Evolutionary conservation across 1,140 invertebrate genomes (phyloP).

Genomic region (Scylla paramamosain): DNA sequence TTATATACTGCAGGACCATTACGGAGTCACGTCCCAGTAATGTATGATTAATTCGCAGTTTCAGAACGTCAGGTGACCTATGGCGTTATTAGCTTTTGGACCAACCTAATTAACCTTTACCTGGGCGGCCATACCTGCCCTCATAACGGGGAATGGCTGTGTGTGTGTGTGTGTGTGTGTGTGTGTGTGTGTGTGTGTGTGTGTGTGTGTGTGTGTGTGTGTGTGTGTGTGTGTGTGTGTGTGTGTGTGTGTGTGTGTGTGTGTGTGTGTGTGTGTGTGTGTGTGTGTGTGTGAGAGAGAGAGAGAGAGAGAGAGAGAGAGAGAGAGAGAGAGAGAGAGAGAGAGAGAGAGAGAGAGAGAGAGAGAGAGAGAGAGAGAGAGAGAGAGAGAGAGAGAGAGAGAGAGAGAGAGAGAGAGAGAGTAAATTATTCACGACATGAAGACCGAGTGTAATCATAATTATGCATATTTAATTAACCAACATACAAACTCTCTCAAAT

Average conservation of each 20-base stretch:
- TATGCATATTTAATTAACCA: neutral
- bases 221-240: constrained; percentile 49
- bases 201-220: constrained; percentile 32
- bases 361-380: neutral
- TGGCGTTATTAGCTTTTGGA: constrained; percentile 3
- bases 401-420: neutral
- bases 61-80: neutral
- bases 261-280: constrained; percentile 51
- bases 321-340: too few species aligned
- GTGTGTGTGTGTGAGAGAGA: constrained; percentile 37
- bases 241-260: constrained; percentile 49
- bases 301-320: neutral
- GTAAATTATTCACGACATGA: neutral
- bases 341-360: constrained; percentile 1
- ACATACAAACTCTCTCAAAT: neutral
- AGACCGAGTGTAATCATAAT: neutral
- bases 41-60: neutral
- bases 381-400: neutral
- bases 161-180: constrained; percentile 51
- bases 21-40: neutral
- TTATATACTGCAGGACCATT: neutral
- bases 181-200: constrained; percentile 41
- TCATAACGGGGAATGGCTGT: constrained; percentile 34
- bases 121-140: neutral
- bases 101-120: neutral